These are phyloP conservation scores for Rhodophaea formosa DNA, from an alignment of 2,888 invertebrate species.

Conservation along the genomic window DNA sequence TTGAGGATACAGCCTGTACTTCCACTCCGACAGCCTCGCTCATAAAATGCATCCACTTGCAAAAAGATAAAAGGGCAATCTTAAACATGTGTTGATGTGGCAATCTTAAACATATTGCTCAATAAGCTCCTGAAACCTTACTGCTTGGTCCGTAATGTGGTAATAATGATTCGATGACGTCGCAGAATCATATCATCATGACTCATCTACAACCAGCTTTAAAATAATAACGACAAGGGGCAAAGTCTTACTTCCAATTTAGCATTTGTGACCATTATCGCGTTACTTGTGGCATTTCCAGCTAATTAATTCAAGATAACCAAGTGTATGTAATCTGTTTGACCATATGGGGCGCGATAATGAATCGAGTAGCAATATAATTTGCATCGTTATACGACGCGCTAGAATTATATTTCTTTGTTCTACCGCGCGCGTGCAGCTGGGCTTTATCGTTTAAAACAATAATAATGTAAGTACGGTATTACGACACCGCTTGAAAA, in stretches of 20 bases:
- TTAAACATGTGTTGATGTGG: background rate
- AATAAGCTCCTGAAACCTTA: background rate
- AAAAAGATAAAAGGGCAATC: constrained; percentile 7
- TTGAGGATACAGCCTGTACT: constrained; percentile 20
- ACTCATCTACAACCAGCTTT: constrained; percentile 4
- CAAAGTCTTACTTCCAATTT: constrained; percentile 9
- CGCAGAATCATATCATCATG: constrained; percentile 3
- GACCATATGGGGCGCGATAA: constrained; percentile 47
- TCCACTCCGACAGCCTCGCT: too few species aligned
- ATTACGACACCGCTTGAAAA: constrained; percentile 58
- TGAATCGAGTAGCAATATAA: constrained; percentile 44
- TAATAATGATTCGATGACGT: constrained; percentile 12
- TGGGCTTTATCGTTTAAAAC: constrained; percentile 70
- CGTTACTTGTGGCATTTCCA: constrained; percentile 52
- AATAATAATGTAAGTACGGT: constrained; percentile 43
- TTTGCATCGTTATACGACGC: constrained; percentile 58
- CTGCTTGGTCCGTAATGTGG: background rate
- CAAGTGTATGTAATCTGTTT: constrained; percentile 46
- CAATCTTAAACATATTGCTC: background rate
- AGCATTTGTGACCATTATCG: constrained; percentile 18
- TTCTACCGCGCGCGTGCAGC: constrained; percentile 65
- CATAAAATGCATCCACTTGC: constrained; percentile 5
- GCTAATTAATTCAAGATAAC: constrained; percentile 61
- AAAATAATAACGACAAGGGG: background rate
- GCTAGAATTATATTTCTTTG: constrained; percentile 69